These are phyloP conservation scores for Thripadectes ignobilis DNA, from an alignment of 2,797 vertebrate genomes.

Conservation along the genomic window DNA sequence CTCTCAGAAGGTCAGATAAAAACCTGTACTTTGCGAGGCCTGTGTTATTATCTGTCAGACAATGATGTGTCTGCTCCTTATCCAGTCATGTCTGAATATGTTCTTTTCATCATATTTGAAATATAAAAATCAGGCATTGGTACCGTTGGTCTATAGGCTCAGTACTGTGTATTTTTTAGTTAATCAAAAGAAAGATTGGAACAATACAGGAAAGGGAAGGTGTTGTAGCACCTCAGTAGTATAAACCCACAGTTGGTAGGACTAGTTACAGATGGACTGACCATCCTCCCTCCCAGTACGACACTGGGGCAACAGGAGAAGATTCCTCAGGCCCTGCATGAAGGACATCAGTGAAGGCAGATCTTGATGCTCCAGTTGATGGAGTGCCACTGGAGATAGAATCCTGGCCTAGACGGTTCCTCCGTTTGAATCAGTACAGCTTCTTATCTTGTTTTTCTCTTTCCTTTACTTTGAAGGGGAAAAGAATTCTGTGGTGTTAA, in stretches of 20 bases:
- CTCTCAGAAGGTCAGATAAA: neutral
- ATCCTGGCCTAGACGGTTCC: neutral
- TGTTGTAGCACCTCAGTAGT: rapidly evolving
- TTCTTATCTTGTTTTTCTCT: neutral
- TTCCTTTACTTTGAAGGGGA: neutral
- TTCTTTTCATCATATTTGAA: neutral
- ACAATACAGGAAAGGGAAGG: neutral
- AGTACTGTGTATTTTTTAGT: neutral
- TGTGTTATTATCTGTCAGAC: neutral
- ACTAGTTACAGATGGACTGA: neutral
- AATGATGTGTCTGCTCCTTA: neutral
- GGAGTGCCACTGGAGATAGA: neutral
- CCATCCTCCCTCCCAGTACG: neutral
- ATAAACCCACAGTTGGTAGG: neutral
- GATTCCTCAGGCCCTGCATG: rapidly evolving
- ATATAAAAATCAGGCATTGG: neutral
- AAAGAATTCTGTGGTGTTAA: neutral
- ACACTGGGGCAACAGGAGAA: neutral
- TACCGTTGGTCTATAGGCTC: neutral
- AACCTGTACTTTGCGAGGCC: neutral
- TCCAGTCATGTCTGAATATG: neutral
- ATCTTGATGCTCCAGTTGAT: neutral
- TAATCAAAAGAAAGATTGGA: neutral
- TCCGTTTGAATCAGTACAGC: neutral
- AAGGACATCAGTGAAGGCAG: neutral